These are phyloP conservation scores for Eupithecia tripunctaria DNA, from an alignment of 2,888 invertebrate species.

Conservation along the genomic window DNA sequence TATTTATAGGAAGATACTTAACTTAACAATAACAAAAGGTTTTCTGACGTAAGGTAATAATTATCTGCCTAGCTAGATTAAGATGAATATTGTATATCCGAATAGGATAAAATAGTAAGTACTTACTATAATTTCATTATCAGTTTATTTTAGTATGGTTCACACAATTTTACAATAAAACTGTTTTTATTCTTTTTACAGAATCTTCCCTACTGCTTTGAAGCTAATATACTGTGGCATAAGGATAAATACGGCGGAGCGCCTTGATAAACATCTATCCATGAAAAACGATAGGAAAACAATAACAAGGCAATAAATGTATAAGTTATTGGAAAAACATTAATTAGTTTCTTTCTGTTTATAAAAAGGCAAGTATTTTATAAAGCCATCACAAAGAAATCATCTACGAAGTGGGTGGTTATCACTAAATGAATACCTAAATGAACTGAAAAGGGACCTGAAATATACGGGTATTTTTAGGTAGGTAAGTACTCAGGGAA, in stretches of 20 bases:
- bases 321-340: conserved; percentile 32
- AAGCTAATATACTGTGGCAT: conserved; percentile 20
- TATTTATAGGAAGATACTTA: background rate
- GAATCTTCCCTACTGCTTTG: conserved; percentile 11
- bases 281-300: conserved; percentile 38
- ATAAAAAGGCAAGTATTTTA: background rate
- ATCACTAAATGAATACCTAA: background rate
- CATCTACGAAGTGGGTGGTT: background rate
- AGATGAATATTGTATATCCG: too few relatives aligned
- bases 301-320: conserved; percentile 32
- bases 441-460: background rate
- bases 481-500: background rate
- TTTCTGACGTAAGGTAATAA: too few relatives aligned
- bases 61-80: too few relatives aligned
- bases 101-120: too few relatives aligned
- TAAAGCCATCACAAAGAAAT: background rate
- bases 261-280: conserved; percentile 37
- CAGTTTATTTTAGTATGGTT: too few relatives aligned
- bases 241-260: conserved; percentile 38
- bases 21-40: too few relatives aligned
- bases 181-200: too few relatives aligned
- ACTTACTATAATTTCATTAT: too few relatives aligned
- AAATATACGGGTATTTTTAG: background rate
- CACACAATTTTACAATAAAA: too few relatives aligned
- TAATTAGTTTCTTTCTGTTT: conserved; percentile 11